Evolutionary conservation across 2,888 invertebrate genomes (phyloP).

Genomic region (Asteroscopus sphinx): DNA sequence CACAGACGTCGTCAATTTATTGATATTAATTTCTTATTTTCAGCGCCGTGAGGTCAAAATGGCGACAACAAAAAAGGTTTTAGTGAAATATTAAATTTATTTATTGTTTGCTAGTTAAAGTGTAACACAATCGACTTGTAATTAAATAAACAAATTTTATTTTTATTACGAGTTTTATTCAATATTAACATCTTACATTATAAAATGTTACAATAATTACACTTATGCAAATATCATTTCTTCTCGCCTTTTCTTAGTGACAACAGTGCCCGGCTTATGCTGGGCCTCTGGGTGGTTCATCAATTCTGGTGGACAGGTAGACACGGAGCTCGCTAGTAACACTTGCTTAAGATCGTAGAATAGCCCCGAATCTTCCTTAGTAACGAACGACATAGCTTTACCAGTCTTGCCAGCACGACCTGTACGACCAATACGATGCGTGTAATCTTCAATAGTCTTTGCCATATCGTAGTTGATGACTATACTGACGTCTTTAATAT

Average conservation of each 20-base stretch:
- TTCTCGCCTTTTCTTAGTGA: constrained; percentile 97
- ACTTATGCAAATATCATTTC: constrained; percentile 97
- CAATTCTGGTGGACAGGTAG: constrained; percentile 98
- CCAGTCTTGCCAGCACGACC: constrained; percentile 99
- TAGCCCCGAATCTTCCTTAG: constrained; percentile 98
- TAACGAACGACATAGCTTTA: constrained; percentile 98
- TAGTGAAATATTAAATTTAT: constrained; percentile 54
- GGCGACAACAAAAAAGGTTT: constrained; percentile 35
- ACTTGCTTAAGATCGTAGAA: constrained; percentile 99
- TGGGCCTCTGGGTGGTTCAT: constrained; percentile 99
- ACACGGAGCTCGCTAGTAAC: constrained; percentile 96
- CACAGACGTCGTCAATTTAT: too few species aligned
- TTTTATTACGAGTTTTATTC: constrained; percentile 57
- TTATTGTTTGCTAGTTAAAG: constrained; percentile 54
- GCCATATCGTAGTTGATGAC: constrained; percentile 99
- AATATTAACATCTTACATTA: constrained; percentile 22
- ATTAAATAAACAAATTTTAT: constrained; percentile 66
- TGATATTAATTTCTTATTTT: constrained; percentile 43
- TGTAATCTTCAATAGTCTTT: constrained; percentile 99
- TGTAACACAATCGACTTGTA: constrained; percentile 50
- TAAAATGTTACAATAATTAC: constrained; percentile 47
- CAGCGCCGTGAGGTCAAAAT: constrained; percentile 57
- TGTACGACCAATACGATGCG: constrained; percentile 99
- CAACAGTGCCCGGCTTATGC: constrained; percentile 98
- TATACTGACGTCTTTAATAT: constrained; percentile 99